A percentile compares a stretch with the other conserved stretches of the same genome.
Evolutionary conservation across 2,797 vertebrate species (phyloP).

Genomic region (Squalus acanthias): DNA sequence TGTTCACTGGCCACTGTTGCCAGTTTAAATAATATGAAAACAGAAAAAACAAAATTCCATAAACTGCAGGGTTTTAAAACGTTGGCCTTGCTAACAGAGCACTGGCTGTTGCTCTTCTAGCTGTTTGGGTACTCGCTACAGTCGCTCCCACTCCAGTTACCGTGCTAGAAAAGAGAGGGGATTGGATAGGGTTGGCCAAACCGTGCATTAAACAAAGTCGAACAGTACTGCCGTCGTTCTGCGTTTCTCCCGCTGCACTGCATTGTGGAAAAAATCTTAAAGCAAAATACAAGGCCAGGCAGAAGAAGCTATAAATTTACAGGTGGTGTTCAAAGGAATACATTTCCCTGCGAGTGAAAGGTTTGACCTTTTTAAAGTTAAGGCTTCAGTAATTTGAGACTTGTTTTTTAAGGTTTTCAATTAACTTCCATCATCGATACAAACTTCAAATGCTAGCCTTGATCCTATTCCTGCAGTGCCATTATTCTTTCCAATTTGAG

Average conservation of each 20-base stretch:
- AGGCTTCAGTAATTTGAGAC: neutral
- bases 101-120: neutral
- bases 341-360: neutral
- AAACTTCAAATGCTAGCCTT: neutral
- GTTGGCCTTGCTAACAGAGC: neutral
- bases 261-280: neutral
- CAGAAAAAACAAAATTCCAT: slow-evolving; percentile 3
- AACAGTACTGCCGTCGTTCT: neutral
- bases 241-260: neutral
- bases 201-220: neutral
- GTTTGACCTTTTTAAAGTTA: neutral
- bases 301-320: neutral
- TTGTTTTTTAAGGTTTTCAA: neutral
- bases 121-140: neutral
- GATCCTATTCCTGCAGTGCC: neutral
- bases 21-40: neutral
- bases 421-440: neutral
- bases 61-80: neutral
- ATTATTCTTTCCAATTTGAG: neutral
- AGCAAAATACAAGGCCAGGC: neutral
- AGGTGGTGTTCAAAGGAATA: neutral
- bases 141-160: neutral
- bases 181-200: neutral
- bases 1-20: neutral
- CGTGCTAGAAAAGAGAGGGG: neutral